Base-by-base conservation (phyloP, 2,888 invertebrate genomes). In the Machimus rusticus region DNA sequence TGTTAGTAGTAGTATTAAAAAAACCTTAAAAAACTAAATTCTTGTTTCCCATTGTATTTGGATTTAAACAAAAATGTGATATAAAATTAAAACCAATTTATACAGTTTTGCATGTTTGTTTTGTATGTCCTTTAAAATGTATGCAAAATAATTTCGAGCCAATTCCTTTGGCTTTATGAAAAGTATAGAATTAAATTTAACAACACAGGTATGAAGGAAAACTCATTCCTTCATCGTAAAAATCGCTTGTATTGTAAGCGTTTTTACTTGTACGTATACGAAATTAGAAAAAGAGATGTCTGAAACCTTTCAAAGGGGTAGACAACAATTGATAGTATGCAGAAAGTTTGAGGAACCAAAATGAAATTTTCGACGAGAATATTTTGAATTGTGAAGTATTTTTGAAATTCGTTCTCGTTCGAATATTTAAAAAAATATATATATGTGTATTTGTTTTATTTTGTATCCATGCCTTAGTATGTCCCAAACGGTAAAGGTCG, bases 401-500 rank as follows among this genome's bases (percentile, higher is more conserved):
- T 66, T 81, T 34, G 66, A 57, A 8, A 82, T 82, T 82, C 82
- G 66, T 82, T 57, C 82, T 57, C 82, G 82, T 78, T 43, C 46
- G 23, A 31, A 51, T 28, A 23, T 37, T 82, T 46, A 39, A 78
- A 37, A 57, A 37, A 31, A 57, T 1, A 37, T 9, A 8, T 34
- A 34, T 34, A 34, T n/a, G 74, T 88, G 6, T 55, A 39, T 86
- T 39, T 51, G 51, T n/a, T 51, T 51, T 51, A n/a, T 76, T 31
- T 37, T 79, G 77, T 76, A 90, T 91, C 96, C 97, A 95, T 96
- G 99, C 99, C 97, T 99, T 99, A 94, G 99, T 99, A 94, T 97
- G 97, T 95, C 99, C 99, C 93, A 98, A 95, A 95, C 98, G 97
- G 94, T 96, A 99, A 92, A 97, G 96, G 93, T 99, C 98, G 90